Evolutionary conservation across 2,888 invertebrate species (phyloP).

Genomic region (Erebia aethiops): DNA sequence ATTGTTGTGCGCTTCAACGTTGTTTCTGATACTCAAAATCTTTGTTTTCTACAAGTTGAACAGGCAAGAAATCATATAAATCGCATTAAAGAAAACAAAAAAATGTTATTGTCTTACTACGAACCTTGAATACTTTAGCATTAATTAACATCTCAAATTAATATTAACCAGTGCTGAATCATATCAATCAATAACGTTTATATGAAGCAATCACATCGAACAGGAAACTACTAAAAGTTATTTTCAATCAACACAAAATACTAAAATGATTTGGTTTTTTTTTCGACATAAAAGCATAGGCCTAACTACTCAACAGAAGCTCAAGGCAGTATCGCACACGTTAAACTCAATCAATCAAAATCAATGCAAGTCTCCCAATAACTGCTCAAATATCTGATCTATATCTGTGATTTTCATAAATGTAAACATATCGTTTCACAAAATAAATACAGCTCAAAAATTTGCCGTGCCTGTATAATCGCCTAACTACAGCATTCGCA

Average conservation of each 20-base stretch:
- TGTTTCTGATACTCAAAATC: too few relatives aligned
- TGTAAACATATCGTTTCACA: background rate
- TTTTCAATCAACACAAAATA: background rate
- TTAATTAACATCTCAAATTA: too few relatives aligned
- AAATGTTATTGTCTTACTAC: too few relatives aligned
- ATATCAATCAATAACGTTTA: too few relatives aligned
- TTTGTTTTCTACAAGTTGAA: too few relatives aligned
- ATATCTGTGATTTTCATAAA: background rate
- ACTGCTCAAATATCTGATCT: background rate
- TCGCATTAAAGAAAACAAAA: too few relatives aligned
- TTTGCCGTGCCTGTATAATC: background rate
- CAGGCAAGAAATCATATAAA: background rate
- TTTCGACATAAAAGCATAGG: constrained; percentile 18
- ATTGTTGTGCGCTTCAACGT: too few relatives aligned
- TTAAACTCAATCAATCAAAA: background rate
- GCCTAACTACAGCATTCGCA: constrained; percentile 7
- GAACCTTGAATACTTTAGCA: too few relatives aligned
- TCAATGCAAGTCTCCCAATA: background rate
- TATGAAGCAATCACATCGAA: too few relatives aligned
- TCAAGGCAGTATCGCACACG: background rate
- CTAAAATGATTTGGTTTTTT: background rate
- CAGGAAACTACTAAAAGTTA: too few relatives aligned
- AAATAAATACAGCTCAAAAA: background rate
- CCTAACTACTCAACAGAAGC: constrained; percentile 28
- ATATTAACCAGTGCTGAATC: too few relatives aligned